Evolutionary conservation across 2,113 vertebrate species (phyloP).

Genomic region (Hemicordylus capensis): DNA sequence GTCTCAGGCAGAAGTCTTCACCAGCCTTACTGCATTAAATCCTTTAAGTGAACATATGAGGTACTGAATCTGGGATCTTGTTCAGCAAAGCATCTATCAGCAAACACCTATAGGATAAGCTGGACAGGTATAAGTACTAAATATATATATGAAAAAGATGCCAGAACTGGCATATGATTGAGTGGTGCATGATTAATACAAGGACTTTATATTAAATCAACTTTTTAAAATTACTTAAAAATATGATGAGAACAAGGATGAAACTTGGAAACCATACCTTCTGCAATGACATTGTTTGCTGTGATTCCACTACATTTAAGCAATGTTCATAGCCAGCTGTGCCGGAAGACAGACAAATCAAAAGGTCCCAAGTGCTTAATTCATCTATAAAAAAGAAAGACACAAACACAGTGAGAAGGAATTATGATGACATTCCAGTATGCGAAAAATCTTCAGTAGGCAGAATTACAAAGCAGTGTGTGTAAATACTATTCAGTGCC

Average conservation of each 20-base stretch:
- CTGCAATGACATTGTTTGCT: constrained; percentile 78
- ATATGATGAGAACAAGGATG: not conserved
- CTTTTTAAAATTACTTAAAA: not conserved
- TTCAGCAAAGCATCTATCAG: not conserved
- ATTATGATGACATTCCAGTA: not conserved
- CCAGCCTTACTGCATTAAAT: not conserved
- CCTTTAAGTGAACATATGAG: not conserved
- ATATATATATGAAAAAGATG: not conserved
- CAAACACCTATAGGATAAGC: not conserved
- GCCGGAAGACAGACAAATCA: constrained; percentile 84
- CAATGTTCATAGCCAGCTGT: constrained; percentile 76
- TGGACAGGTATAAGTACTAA: not conserved
- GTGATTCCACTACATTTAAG: constrained; percentile 75
- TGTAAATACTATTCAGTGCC: not conserved
- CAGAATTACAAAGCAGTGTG: not conserved
- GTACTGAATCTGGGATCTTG: not conserved
- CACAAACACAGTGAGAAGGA: constrained; percentile 31
- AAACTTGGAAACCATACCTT: constrained; percentile 75
- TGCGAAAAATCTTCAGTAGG: constrained; percentile 2
- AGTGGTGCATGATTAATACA: too few species aligned
- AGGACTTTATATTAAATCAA: too few species aligned
- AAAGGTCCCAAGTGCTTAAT: constrained; percentile 79
- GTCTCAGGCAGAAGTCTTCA: too few species aligned
- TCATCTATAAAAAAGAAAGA: constrained; percentile 62
- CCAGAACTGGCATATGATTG: not conserved